Base-by-base conservation (phyloP, 2,113 vertebrate species). In the Myrmecophaga tridactyla region DNA sequence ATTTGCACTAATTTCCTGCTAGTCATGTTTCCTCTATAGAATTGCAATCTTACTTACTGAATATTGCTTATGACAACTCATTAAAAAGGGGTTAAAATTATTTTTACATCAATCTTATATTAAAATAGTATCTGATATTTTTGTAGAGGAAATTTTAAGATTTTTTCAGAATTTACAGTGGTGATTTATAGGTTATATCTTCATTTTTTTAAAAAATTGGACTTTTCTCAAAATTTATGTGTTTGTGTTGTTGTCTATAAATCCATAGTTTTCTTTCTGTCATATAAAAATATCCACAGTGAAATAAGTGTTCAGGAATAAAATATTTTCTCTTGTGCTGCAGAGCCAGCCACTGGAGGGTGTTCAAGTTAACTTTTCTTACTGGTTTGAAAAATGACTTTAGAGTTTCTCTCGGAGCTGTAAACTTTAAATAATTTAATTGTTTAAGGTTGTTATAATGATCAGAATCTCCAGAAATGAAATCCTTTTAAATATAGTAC, bases 401-500 rank as follows among this genome's bases (percentile, higher is more conserved):
- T 65, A 20, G 8, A n/a, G 25, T 76, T 88, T 90, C 56, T 88
- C 90, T 25, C 75, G 51, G n/a, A n/a, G 13, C 8, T 96, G 1
- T 80, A 67, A 86, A 90, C 11, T 87, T 93, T 25, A 94, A 67
- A 65, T 67, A 92, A 82, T 12, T 70, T 93, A 94, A 90, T 96
- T 70, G 70, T 12, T n/a, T 89, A 60, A 56, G 56, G 43, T 90
- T 90, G 25, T 86, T 94, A 53, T 23, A 48, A 56, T 89, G 76
- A 77, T 78, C 78, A 86, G 65, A 86, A 46, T 83, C 23, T 78
- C 62, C 11, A 80, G 73, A 89, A 92, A 78, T 4, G 60, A 53
- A 87, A 60, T 93, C 58, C 8, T 93, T 18, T 48, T 84, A 31
- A 48, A 21, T 75, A 92, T 86, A 7, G n/a, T 77, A 0, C 56